These are phyloP conservation scores for Puntigrus tetrazona DNA, from an alignment of 2,113 vertebrate species.

Conservation along the genomic window DNA sequence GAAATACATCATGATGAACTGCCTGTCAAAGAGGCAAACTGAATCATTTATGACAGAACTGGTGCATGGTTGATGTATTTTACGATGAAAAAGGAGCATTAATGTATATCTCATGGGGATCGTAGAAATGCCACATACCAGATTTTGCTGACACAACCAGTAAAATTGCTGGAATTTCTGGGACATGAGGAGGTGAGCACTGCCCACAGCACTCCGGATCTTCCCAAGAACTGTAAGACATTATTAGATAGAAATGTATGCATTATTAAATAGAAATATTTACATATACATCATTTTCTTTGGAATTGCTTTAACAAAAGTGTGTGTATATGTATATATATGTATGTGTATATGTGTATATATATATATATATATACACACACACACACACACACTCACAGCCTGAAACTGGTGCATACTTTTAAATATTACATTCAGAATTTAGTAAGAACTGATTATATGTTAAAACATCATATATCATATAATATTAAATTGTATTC, in stretches of 20 bases:
- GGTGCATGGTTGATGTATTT: neutral
- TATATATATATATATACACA: no score
- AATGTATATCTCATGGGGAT: constrained; percentile 56
- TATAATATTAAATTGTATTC: neutral
- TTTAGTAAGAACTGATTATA: no score
- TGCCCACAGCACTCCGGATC: constrained; percentile 97
- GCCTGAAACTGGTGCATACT: no score
- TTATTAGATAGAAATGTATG: neutral
- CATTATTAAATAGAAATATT: neutral
- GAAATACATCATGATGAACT: no score
- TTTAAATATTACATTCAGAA: no score
- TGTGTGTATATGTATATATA: no score
- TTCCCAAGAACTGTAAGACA: constrained; percentile 88
- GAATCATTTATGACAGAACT: constrained; percentile 20
- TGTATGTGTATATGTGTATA: no score
- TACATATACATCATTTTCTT: neutral
- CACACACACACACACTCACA: no score
- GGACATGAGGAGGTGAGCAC: constrained; percentile 98
- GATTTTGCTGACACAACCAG: constrained; percentile 98
- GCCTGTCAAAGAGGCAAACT: neutral
- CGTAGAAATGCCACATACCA: constrained; percentile 76
- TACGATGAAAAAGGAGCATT: neutral
- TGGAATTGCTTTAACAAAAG: no score
- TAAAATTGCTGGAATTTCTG: constrained; percentile 99
- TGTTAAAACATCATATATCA: no score